These are phyloP conservation scores for Stramonita haemastoma DNA, from an alignment of 2,888 invertebrate species.

Conservation along the genomic window DNA sequence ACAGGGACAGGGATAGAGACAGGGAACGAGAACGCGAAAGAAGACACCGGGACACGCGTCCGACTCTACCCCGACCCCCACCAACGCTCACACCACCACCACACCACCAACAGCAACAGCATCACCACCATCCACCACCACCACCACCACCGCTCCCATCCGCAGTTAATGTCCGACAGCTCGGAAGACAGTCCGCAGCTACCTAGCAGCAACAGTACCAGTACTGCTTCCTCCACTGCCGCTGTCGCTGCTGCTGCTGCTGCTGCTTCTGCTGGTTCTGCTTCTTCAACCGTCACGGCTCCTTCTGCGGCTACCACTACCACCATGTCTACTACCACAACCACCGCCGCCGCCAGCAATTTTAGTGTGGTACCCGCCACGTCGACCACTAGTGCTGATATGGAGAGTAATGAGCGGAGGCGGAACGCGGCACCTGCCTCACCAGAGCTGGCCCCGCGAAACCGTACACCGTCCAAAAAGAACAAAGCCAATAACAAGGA, in stretches of 20 bases:
- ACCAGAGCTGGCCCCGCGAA: conserved; percentile 43
- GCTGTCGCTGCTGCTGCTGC: not conserved
- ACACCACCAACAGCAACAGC: conserved; percentile 21
- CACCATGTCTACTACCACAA: not conserved
- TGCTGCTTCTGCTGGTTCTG: not conserved
- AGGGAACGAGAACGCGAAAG: conserved; percentile 1
- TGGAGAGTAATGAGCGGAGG: conserved; percentile 38
- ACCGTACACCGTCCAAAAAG: conserved; percentile 39
- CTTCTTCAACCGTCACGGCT: not conserved
- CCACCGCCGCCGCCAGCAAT: no score
- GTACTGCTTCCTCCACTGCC: not conserved
- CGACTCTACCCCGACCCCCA: not conserved
- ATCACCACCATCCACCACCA: conserved; percentile 37
- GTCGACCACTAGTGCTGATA: conserved; percentile 25
- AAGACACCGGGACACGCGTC: not conserved
- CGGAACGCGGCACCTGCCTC: conserved; percentile 34
- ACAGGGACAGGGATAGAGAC: conserved; percentile 16
- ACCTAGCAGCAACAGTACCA: conserved; percentile 19
- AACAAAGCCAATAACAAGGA: conserved; percentile 21
- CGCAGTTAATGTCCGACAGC: conserved; percentile 32
- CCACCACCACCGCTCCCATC: conserved; percentile 32
- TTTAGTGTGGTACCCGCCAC: not conserved
- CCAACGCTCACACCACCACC: not conserved
- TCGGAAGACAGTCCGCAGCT: conserved; percentile 40
- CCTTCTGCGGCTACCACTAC: not conserved